These are phyloP conservation scores for Alethe castanea DNA, from an alignment of 2,113 vertebrate species.

Conservation along the genomic window DNA sequence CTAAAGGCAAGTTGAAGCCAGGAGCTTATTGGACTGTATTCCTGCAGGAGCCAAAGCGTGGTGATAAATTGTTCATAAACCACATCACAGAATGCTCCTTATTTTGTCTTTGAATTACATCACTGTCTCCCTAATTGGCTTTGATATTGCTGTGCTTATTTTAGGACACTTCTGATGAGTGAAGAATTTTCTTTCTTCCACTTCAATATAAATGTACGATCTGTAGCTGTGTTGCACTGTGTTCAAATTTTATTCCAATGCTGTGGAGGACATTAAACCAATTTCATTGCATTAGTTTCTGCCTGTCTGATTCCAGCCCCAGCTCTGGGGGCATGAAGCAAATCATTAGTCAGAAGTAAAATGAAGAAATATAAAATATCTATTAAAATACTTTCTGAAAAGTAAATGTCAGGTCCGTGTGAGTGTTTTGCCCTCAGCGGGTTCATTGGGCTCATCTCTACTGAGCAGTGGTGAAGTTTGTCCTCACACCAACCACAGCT, in stretches of 20 bases:
- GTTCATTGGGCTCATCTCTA: neutral
- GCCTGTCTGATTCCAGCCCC: neutral
- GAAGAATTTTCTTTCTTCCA: constrained; percentile 12
- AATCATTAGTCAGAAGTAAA: constrained; percentile 34
- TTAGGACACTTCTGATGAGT: neutral
- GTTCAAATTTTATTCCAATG: neutral
- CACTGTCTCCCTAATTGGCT: neutral
- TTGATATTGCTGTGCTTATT: constrained; percentile 32
- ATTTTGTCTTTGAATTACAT: neutral
- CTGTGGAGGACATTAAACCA: constrained; percentile 15
- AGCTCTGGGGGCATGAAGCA: neutral
- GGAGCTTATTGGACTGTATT: neutral
- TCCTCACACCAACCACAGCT: neutral
- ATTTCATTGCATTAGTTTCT: constrained; percentile 23
- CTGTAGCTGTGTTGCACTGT: constrained; percentile 16
- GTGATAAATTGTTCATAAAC: constrained; percentile 20
- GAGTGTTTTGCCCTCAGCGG: neutral
- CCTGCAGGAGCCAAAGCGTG: neutral
- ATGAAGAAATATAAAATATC: neutral
- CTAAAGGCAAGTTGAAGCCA: neutral
- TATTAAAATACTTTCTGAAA: constrained; percentile 5
- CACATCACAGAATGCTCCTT: neutral
- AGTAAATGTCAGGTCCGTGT: neutral
- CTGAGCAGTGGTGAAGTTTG: neutral
- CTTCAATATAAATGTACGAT: neutral